Evolutionary conservation across 2,888 invertebrate species (phyloP), one percentile per base, ranked within the genome.

Genomic region (Monochamus alternatus): DNA sequence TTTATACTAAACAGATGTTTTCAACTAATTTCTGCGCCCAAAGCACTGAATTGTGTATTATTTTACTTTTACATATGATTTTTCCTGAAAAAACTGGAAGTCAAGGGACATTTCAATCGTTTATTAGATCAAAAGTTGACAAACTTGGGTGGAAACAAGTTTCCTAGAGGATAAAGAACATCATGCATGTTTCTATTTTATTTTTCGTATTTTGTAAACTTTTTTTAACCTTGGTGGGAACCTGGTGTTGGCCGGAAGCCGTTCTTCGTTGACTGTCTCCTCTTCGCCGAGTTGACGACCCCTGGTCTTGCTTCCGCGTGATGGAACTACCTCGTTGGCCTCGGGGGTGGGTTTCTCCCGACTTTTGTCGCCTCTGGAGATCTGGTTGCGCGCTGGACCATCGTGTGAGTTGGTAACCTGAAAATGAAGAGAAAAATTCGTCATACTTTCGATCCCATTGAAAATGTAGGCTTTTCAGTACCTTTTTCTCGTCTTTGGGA

Each of bases 161-260:
- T 30, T 62, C 14, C 51, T 69, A 38, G 43, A 38, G 69, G 69
- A 32, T 47, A 64, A 64, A 22, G 55, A n/a, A 58, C 14, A 58
- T 43, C 9, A 47, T 60, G 43, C 31, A 60, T n/a, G 38, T 30
- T 14, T 68, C 43, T 68, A 59, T 68, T 68, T 58, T 44, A 68
- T 58, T 68, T 51, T 68, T n/a, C 14, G n/a, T 66, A 31, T 38
- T 51, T 63, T 71, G 22, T 63, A 59, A 51, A 63, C 51, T 71
- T 51, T 71, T 52, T 51, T 71, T 71, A 71, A 81, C 81, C 81
- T 81, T 47, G 81, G 81, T 44, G 81, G 81, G 58, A 81, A 96
- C 80, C 96, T 93, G n/a, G 96, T 96, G 85, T 94, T 95, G n/a
- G 93, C 92, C 2, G 96, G 96, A 79, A 96, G 89, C 81, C 96